Evolutionary conservation across 1,140 invertebrate species (phyloP).

Genomic region (Zophobas atratus): DNA sequence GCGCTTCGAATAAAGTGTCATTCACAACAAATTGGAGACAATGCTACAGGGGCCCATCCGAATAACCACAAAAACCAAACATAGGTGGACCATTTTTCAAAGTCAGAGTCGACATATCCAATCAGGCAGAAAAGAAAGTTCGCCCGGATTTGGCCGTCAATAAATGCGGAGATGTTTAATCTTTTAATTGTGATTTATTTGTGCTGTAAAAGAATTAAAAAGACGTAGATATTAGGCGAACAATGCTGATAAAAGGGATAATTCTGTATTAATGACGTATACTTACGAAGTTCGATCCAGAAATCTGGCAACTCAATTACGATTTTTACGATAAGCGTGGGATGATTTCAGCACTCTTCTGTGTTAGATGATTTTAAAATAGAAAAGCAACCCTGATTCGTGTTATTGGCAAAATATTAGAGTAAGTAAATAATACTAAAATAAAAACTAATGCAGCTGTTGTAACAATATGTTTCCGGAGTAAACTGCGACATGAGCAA

Average conservation of each 20-base stretch:
- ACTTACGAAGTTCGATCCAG: neutral
- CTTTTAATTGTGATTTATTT: constrained; percentile 3
- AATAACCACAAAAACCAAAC: constrained; percentile 8
- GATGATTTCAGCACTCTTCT: neutral
- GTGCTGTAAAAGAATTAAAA: neutral
- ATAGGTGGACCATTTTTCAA: constrained; percentile 18
- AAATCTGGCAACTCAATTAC: constrained; percentile 36
- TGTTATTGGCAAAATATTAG: neutral
- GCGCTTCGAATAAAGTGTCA: constrained; percentile 44
- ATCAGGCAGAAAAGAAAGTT: neutral
- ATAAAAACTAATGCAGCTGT: no score
- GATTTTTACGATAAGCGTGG: constrained; percentile 38
- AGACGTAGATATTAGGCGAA: neutral
- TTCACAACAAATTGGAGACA: constrained; percentile 47
- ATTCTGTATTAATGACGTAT: constrained; percentile 18
- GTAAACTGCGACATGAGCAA: no score
- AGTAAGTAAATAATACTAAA: no score
- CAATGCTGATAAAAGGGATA: constrained; percentile 14
- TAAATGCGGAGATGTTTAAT: neutral
- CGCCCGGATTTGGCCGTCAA: neutral
- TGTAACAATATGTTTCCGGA: no score
- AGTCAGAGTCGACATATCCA: neutral
- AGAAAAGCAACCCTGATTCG: neutral
- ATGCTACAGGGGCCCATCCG: constrained; percentile 30
- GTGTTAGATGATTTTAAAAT: constrained; percentile 19